These are phyloP conservation scores for Ficedula albicollis DNA, from an alignment of 2,797 vertebrate genomes.

Conservation along the genomic window DNA sequence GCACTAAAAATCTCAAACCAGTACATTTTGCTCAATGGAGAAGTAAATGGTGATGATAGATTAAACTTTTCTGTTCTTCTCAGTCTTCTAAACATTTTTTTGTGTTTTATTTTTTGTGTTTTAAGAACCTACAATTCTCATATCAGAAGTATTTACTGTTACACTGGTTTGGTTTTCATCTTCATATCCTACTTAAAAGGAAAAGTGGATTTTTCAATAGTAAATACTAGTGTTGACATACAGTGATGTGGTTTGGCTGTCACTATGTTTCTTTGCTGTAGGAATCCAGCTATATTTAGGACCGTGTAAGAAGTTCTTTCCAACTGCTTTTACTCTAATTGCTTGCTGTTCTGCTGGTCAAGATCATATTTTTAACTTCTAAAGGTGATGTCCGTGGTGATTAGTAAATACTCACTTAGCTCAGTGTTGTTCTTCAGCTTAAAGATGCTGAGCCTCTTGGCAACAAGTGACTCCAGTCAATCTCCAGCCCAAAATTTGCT, in stretches of 20 bases:
- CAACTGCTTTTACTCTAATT: background rate
- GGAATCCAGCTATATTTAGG: background rate
- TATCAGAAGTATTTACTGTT: background rate
- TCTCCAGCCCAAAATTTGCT: background rate
- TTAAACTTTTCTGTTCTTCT: background rate
- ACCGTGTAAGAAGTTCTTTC: background rate
- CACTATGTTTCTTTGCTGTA: background rate
- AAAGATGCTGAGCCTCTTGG: background rate
- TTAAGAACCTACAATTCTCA: background rate
- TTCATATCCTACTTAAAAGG: background rate
- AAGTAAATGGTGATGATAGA: background rate
- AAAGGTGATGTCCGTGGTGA: background rate
- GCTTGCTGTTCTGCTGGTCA: background rate
- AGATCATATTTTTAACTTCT: background rate
- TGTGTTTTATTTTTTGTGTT: background rate
- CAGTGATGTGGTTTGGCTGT: background rate
- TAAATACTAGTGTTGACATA: background rate
- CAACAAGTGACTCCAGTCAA: background rate
- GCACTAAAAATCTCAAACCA: background rate
- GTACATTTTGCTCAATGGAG: background rate
- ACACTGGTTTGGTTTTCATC: background rate
- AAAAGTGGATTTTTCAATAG: background rate
- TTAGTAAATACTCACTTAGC: background rate
- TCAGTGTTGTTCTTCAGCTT: background rate
- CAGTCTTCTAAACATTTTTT: background rate